A percentile compares a stretch with the other conserved stretches of the same genome.
Evolutionary conservation across 2,888 invertebrate species (phyloP).

Genomic region (Carterocephalus palaemon): DNA sequence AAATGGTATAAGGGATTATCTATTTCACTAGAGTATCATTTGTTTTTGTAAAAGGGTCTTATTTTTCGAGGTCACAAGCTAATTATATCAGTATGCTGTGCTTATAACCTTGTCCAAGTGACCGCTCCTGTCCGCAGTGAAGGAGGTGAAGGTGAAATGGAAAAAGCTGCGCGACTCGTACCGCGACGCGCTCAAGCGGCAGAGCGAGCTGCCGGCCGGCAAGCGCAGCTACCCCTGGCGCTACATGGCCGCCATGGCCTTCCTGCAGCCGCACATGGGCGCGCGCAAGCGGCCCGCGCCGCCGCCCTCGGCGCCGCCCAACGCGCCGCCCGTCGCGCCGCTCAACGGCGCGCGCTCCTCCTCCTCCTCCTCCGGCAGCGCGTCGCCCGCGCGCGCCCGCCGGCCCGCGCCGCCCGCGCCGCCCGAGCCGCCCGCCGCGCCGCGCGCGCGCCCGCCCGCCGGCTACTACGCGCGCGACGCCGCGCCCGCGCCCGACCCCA

Average conservation of each 20-base stretch:
- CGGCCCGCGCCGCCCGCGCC: constrained; percentile 30
- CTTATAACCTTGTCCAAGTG: too few species aligned
- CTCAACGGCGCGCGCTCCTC: constrained; percentile 36
- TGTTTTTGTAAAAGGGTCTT: too few species aligned
- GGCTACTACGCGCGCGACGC: constrained; percentile 28
- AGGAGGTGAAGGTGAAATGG: constrained; percentile 71
- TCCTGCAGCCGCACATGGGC: constrained; percentile 72
- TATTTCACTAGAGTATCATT: too few species aligned
- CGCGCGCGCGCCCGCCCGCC: constrained; percentile 41
- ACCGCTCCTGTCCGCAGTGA: too few species aligned
- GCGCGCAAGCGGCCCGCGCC: constrained; percentile 55
- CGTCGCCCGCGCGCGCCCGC: constrained; percentile 41
- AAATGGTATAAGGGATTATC: too few species aligned
- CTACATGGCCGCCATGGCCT: constrained; percentile 67
- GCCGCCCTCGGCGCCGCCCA: constrained; percentile 30
- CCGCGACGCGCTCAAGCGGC: constrained; percentile 69
- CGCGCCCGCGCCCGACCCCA: constrained; percentile 48
- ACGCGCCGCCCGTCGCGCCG: constrained; percentile 22
- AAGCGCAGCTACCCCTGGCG: constrained; percentile 66
- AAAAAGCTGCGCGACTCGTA: constrained; percentile 72
- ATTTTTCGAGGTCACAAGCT: too few species aligned
- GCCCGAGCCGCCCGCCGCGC: constrained; percentile 35
- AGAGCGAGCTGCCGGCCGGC: constrained; percentile 57
- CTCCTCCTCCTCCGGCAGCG: constrained; percentile 40
- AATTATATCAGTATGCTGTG: too few species aligned